phyloP scores from a whole-genome alignment of 2,888 invertebrate genomes.

The Piscicola geometra region DNA sequence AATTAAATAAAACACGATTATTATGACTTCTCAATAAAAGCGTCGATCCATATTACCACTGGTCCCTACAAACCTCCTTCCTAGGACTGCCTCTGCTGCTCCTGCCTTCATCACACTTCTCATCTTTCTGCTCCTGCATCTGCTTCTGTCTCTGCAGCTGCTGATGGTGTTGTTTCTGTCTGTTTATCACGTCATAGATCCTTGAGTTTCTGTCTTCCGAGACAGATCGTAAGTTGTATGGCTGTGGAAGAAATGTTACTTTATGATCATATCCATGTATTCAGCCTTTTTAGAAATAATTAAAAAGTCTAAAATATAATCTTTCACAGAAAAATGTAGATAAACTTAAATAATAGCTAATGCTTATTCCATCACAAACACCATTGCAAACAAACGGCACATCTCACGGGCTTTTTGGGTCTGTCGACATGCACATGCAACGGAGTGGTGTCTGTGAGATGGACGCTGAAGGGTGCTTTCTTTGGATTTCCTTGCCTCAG shows the following conservation, averaged over 20 bases:
- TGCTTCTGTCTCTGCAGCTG: neutral
- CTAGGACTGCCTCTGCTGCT: neutral
- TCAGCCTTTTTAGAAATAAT: too few relatives aligned
- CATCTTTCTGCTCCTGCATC: neutral
- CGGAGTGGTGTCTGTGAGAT: conserved; percentile 52
- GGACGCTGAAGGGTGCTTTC: conserved; percentile 52
- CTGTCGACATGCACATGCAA: conserved; percentile 54
- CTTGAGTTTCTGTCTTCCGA: neutral
- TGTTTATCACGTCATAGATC: neutral
- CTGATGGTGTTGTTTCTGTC: neutral
- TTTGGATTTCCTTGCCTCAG: conserved; percentile 9
- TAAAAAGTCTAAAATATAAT: too few relatives aligned
- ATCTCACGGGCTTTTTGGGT: conserved; percentile 42
- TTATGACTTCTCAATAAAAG: too few relatives aligned
- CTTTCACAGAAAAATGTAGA: neutral
- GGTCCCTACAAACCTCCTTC: neutral
- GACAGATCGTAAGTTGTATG: neutral
- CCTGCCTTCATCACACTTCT: too few relatives aligned
- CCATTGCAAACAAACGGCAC: too few relatives aligned
- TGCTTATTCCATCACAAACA: too few relatives aligned
- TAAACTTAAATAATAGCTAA: too few relatives aligned
- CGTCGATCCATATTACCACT: neutral
- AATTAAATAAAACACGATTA: too few relatives aligned
- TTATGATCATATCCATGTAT: too few relatives aligned
- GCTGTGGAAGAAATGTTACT: too few relatives aligned